Percentiles rank a stretch among this genome's conserved stretches.
Evolutionary conservation across 2,888 invertebrate species (phyloP).

Genomic region (Agrypnus murinus): DNA sequence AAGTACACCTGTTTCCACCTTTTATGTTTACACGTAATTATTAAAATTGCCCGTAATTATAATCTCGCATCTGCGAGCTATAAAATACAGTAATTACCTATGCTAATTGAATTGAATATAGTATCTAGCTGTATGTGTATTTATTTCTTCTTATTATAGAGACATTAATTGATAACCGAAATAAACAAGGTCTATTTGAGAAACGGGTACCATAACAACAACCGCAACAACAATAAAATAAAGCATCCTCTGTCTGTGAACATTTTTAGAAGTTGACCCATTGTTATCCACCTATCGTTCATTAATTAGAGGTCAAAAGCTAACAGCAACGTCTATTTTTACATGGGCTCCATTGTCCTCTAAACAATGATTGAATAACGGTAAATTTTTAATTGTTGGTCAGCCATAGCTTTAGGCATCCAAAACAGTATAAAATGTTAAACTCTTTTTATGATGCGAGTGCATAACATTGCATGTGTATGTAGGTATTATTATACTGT

Average conservation of each 20-base stretch:
- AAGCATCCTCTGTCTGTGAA: not conserved
- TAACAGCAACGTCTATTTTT: conserved; percentile 24
- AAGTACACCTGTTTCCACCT: conserved; percentile 42
- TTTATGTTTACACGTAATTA: conserved; percentile 38
- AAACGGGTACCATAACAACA: no score
- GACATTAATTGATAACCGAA: conserved; percentile 13
- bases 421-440: conserved; percentile 68
- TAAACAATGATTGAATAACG: conserved; percentile 65
- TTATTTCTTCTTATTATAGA: no score
- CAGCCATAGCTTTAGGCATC: conserved; percentile 67
- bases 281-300: conserved; percentile 19
- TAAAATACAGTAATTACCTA: conserved; percentile 29
- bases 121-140: not conserved
- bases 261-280: conserved; percentile 1
- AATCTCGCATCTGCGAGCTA: conserved; percentile 31
- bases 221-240: conserved; percentile 1
- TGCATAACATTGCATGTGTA: conserved; percentile 21
- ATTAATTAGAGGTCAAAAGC: conserved; percentile 23
- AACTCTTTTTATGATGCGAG: conserved; percentile 46
- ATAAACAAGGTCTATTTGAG: not conserved
- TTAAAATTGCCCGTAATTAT: conserved; percentile 37
- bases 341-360: conserved; percentile 38
- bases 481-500: conserved; percentile 8
- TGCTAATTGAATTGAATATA: conserved; percentile 26
- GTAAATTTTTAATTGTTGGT: conserved; percentile 69